Evolutionary conservation across 1,140 invertebrate species (phyloP).

Genomic region (Rhysida immarginata): DNA sequence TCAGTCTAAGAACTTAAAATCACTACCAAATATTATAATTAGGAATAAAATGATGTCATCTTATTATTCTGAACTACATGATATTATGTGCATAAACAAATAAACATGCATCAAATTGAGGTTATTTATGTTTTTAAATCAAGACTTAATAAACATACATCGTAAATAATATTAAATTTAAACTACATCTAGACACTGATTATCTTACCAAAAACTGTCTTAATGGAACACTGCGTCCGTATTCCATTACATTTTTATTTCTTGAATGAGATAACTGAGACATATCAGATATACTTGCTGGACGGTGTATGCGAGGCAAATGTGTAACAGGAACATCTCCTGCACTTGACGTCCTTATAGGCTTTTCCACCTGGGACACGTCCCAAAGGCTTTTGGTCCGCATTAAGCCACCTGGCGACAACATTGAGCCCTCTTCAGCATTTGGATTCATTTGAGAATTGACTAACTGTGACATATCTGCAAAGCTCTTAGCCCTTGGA

Average conservation of each 20-base stretch:
- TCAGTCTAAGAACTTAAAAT: no score
- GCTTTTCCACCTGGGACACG: background rate
- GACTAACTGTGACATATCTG: conserved; percentile 6
- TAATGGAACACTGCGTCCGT: conserved; percentile 1
- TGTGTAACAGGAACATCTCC: background rate
- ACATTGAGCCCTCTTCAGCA: background rate
- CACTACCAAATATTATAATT: no score
- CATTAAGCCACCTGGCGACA: background rate
- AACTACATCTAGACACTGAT: no score
- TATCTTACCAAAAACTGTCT: conserved; percentile 12
- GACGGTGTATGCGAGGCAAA: background rate
- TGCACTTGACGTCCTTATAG: background rate
- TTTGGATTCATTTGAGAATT: background rate
- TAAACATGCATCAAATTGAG: no score
- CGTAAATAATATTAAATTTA: no score
- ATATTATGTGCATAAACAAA: no score
- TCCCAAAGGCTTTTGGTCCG: conserved; percentile 9
- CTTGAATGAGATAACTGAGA: background rate
- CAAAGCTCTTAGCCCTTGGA: conserved; percentile 5
- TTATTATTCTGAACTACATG: no score
- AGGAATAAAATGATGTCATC: no score
- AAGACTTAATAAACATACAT: no score
- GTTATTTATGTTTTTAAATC: no score
- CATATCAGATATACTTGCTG: conserved; percentile 9
- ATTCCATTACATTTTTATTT: background rate